These are phyloP conservation scores for Labrus mixtus DNA, from an alignment of 2,113 vertebrate genomes.

Conservation along the genomic window DNA sequence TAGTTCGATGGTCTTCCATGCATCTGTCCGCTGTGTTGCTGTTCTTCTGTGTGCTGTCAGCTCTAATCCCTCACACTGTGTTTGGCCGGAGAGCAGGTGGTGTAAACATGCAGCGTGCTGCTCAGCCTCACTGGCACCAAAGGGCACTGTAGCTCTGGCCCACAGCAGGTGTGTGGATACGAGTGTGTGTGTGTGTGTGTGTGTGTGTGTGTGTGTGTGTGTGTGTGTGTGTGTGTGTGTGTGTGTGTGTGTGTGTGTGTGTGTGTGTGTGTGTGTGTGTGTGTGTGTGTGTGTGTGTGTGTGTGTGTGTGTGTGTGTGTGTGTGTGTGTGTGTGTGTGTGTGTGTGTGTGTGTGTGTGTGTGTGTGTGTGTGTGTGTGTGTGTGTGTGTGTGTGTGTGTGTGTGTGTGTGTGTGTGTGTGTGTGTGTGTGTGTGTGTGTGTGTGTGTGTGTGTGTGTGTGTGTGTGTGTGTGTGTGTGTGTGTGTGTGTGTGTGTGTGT, in stretches of 20 bases:
- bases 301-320: conserved; percentile 38
- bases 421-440: conserved; percentile 33
- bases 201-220: conserved; percentile 34
- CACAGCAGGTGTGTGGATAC: conserved; percentile 72
- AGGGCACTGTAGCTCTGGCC: conserved; percentile 55
- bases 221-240: conserved; percentile 53
- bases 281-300: conserved; percentile 53
- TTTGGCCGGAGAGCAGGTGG: conserved; percentile 76
- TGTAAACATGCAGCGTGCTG: conserved; percentile 58
- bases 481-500: conserved; percentile 31
- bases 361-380: conserved; percentile 52
- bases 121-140: conserved; percentile 73
- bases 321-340: conserved; percentile 48
- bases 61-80: conserved; percentile 60
- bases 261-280: conserved; percentile 31
- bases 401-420: conserved; percentile 54
- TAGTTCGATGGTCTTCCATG: conserved; percentile 24
- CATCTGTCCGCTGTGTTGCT: conserved; percentile 44
- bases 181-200: conserved; percentile 42
- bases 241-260: conserved; percentile 37
- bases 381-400: conserved; percentile 42
- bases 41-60: conserved; percentile 52
- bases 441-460: conserved; percentile 52
- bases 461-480: conserved; percentile 37
- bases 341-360: conserved; percentile 42